These are phyloP conservation scores for Stomatorhinus ivindoensis DNA, from an alignment of 2,113 vertebrate genomes.

Conservation along the genomic window DNA sequence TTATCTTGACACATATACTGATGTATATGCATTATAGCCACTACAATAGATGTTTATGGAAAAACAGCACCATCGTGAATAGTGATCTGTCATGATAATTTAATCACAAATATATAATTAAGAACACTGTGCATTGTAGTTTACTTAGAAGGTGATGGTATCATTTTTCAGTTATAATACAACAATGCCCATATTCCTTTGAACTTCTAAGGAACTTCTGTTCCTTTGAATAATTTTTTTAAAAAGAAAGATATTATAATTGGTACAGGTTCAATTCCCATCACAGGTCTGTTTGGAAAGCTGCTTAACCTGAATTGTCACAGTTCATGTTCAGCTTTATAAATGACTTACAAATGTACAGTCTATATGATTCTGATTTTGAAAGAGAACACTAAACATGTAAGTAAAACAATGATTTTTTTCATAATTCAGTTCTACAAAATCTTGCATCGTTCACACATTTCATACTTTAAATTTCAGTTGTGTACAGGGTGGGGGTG, in stretches of 20 bases:
- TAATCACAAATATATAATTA: not conserved
- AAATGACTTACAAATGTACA: not conserved
- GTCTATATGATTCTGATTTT: not conserved
- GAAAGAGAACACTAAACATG: not conserved
- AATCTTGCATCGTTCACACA: not conserved
- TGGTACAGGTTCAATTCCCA: not conserved
- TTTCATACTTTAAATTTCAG: conserved; percentile 24
- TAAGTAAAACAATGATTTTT: not conserved
- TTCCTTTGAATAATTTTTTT: not conserved
- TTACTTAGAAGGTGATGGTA: not conserved
- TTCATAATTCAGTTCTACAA: not conserved
- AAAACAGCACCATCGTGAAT: not conserved
- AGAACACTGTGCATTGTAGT: not conserved
- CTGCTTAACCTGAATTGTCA: not conserved
- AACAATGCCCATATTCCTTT: not conserved
- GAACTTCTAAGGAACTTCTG: not conserved
- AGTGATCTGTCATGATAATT: not conserved
- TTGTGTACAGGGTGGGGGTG: not conserved
- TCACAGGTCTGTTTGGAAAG: not conserved
- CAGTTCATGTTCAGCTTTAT: not conserved
- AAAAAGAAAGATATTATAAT: not conserved
- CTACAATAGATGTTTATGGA: not conserved
- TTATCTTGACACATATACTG: not conserved
- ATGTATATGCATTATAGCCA: not conserved
- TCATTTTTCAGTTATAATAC: not conserved